These are phyloP conservation scores for Actinemys pallida DNA, from an alignment of 2,113 vertebrate species.

Conservation along the genomic window DNA sequence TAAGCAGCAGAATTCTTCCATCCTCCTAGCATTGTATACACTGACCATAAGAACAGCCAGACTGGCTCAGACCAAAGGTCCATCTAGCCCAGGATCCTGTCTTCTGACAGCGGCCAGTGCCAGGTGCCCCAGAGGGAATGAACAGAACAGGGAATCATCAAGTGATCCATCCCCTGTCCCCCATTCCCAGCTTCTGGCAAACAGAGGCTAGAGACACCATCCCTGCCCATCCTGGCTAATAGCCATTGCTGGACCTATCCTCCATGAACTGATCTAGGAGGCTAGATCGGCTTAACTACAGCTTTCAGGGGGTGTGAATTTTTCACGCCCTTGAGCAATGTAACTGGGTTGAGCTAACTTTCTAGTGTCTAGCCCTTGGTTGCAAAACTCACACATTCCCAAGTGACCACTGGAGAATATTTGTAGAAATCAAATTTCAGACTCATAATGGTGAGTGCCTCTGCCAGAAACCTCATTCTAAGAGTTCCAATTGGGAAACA, in stretches of 20 bases:
- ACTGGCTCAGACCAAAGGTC: too few relatives aligned
- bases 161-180: too few relatives aligned
- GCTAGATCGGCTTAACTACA: neutral
- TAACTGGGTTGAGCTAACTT: neutral
- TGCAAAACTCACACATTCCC: neutral
- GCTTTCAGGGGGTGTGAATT: neutral
- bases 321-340: neutral
- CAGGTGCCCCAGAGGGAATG: too few relatives aligned
- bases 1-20: neutral
- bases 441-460: neutral
- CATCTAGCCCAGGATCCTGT: too few relatives aligned
- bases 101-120: too few relatives aligned
- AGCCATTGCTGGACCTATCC: too few relatives aligned
- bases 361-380: neutral
- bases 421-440: neutral
- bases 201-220: too few relatives aligned
- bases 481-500: neutral
- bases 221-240: too few relatives aligned
- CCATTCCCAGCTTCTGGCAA: too few relatives aligned
- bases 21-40: neutral
- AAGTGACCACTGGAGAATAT: neutral
- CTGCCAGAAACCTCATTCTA: too few relatives aligned
- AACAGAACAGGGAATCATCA: too few relatives aligned
- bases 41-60: too few relatives aligned
- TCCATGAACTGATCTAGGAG: neutral